Percentiles rank a stretch among this genome's conserved stretches.
Evolutionary conservation across 2,888 invertebrate genomes (phyloP).

Genomic region (Adineta ricciae): DNA sequence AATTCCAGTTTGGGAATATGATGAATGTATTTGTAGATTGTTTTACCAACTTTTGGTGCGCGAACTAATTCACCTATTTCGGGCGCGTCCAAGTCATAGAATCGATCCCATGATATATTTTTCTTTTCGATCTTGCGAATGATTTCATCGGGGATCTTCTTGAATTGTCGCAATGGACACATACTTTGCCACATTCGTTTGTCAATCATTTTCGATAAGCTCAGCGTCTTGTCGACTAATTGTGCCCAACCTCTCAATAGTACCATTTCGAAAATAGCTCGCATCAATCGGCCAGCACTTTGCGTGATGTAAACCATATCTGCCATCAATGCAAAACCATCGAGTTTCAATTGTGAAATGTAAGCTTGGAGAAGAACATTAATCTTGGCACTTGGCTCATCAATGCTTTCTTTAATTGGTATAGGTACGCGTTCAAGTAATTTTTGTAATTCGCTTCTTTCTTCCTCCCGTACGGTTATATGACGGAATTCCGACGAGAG

Average conservation of each 20-base stretch:
- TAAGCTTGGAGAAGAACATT: conserved; percentile 91
- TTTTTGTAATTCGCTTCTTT: conserved; percentile 88
- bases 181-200: conserved; percentile 98
- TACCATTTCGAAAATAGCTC: conserved; percentile 95
- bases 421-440: conserved; percentile 90
- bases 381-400: conserved; percentile 85
- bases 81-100: conserved; percentile 89
- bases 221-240: conserved; percentile 82
- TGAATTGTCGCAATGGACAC: conserved; percentile 90
- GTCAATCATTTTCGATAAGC: conserved; percentile 96
- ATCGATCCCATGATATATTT: conserved; percentile 57
- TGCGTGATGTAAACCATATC: conserved; percentile 99
- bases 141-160: conserved; percentile 90
- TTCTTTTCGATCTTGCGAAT: conserved; percentile 96
- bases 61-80: conserved; percentile 79
- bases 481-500: conserved; percentile 89
- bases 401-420: conserved; percentile 94
- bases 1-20: conserved; percentile 83
- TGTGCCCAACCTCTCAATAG: conserved; percentile 86
- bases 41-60: conserved; percentile 78
- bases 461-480: conserved; percentile 83
- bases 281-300: conserved; percentile 80
- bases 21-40: conserved; percentile 86
- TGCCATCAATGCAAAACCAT: conserved; percentile 94
- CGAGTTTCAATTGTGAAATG: conserved; percentile 90